Percentiles rank a stretch among this genome's conserved stretches.
Conservation (phyloP, 1,140 invertebrate genomes). For the Episyrphus balteatus region DNA sequence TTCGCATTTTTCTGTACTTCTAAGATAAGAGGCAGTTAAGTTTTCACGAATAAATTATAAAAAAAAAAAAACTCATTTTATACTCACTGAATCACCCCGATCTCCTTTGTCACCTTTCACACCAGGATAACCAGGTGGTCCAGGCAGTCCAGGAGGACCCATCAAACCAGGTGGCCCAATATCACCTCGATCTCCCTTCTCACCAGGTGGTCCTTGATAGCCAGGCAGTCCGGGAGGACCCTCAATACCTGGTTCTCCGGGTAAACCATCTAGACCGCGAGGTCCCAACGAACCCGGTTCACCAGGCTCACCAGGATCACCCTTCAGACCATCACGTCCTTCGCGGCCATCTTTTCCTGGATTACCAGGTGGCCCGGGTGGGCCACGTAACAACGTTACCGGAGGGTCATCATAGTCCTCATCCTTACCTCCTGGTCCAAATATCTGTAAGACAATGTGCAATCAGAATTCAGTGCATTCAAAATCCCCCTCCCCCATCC, state of each 20-base stretch:
- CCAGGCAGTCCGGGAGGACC: constrained; percentile 59
- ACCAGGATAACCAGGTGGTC: constrained; percentile 75
- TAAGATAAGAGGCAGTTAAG: constrained; percentile 33
- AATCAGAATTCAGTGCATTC: no score
- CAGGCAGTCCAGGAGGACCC: constrained; percentile 61
- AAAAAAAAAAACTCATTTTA: background rate
- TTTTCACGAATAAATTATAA: constrained; percentile 2
- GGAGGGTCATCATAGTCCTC: constrained; percentile 36
- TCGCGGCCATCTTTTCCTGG: constrained; percentile 49
- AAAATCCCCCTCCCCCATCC: no score
- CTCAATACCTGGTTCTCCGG: constrained; percentile 34
- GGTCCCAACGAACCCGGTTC: constrained; percentile 76
- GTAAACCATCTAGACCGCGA: constrained; percentile 31
- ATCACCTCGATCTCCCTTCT: constrained; percentile 82
- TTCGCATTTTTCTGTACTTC: constrained; percentile 84
- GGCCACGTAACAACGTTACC: constrained; percentile 38
- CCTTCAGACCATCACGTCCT: constrained; percentile 40
- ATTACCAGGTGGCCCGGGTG: constrained; percentile 46
- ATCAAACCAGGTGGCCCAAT: constrained; percentile 76
- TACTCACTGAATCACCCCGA: constrained; percentile 81
- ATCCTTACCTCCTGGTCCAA: constrained; percentile 34
- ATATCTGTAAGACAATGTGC: constrained; percentile 17
- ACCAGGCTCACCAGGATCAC: constrained; percentile 70
- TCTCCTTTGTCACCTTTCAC: constrained; percentile 82
- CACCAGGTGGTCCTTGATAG: constrained; percentile 70